Conservation (phyloP, 2,797 vertebrate genomes). For the Tragopan temminckii region DNA sequence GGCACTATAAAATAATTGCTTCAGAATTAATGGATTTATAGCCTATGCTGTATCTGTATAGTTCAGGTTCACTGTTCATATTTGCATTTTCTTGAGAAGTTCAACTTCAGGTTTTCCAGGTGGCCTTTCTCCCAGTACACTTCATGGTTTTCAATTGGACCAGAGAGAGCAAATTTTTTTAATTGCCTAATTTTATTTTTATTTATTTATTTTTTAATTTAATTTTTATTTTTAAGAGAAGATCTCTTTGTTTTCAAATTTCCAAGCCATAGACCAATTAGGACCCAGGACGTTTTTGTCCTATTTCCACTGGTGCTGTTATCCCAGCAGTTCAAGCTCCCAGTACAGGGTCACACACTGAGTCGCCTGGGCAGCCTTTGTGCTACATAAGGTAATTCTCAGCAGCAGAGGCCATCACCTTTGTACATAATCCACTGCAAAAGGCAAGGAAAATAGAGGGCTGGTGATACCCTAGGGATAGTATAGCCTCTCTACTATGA, state of each 20-base stretch:
- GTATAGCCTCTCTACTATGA: not conserved
- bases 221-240: not conserved
- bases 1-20: constrained; percentile 37
- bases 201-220: not conserved
- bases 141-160: not conserved
- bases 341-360: not conserved
- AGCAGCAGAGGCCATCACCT: not conserved
- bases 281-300: not conserved
- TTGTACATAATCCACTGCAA: not conserved
- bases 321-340: not conserved
- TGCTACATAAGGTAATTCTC: not conserved
- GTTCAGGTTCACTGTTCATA: not conserved
- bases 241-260: not conserved
- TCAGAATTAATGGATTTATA: constrained; percentile 40
- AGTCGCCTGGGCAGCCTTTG: not conserved
- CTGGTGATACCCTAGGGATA: not conserved
- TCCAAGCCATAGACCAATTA: not conserved
- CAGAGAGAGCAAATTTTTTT: not conserved
- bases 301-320: not conserved
- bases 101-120: not conserved
- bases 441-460: not conserved
- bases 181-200: not conserved
- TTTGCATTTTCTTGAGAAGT: not conserved
- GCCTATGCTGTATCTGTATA: constrained; percentile 10
- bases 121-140: not conserved